Percentiles rank a stretch among this genome's conserved stretches.
phyloP scores from a whole-genome alignment of 2,113 vertebrate genomes.

The Scortum barcoo region DNA sequence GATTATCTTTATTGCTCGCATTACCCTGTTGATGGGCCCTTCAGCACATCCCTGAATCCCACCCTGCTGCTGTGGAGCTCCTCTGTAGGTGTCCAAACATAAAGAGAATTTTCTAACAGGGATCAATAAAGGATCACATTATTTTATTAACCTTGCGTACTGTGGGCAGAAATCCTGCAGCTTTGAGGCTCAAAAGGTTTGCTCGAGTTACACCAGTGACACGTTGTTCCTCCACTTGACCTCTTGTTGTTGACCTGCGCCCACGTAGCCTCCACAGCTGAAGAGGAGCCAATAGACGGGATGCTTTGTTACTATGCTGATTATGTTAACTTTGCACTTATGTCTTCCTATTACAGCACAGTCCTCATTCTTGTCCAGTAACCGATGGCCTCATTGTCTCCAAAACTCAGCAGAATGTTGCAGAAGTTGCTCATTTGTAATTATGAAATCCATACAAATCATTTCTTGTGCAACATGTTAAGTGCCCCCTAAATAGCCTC shows the following conservation, averaged over 20 bases:
- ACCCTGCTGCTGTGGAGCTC: constrained; percentile 12
- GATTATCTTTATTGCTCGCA: constrained; percentile 15
- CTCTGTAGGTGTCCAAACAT: constrained; percentile 27
- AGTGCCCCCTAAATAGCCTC: constrained; percentile 25
- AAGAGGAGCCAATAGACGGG: constrained; percentile 32
- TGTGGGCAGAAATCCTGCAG: constrained; percentile 8
- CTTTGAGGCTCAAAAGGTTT: constrained; percentile 6
- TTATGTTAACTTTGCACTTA: constrained; percentile 20
- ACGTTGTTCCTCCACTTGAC: constrained; percentile 36
- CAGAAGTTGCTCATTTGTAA: constrained; percentile 18
- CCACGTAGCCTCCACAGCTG: constrained; percentile 25
- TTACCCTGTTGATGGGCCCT: neutral
- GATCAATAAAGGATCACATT: constrained; percentile 36
- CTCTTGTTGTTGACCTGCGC: constrained; percentile 46
- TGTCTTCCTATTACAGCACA: neutral
- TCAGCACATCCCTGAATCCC: constrained; percentile 29
- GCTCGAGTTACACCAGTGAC: constrained; percentile 28
- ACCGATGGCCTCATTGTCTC: constrained; percentile 3
- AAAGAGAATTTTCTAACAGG: constrained; percentile 12
- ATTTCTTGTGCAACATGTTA: constrained; percentile 7
- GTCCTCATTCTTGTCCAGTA: neutral
- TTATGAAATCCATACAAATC: constrained; percentile 26
- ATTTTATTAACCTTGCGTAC: constrained; percentile 21
- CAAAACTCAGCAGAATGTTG: neutral
- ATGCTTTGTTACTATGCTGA: constrained; percentile 34